Evolutionary conservation across 2,113 vertebrate genomes (phyloP), one percentile per base, ranked within the genome.

Genomic region (Indri indri): DNA sequence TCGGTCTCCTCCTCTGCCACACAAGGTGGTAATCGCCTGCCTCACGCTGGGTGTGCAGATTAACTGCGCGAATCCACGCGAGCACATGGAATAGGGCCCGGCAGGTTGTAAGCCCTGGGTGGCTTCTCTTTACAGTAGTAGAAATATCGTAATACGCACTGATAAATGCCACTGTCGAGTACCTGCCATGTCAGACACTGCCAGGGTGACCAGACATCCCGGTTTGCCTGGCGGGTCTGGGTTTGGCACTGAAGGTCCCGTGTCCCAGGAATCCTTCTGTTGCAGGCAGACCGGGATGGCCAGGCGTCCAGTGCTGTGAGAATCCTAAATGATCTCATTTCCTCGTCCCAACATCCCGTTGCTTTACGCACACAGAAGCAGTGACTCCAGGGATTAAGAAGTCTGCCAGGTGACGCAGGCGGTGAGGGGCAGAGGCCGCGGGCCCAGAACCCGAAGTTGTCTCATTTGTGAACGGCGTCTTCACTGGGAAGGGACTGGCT

Each of bases 401-500:
- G 59, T 34, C 34, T 70, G 40, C 57, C n/a, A 14, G 42, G 25
- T 34, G 25, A 68, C 73, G 20, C 40, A 47, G 57, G 47, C 32
- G 8, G 34, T 34, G 42, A 54, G 27, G 37, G 27, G 14, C 34
- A 27, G 80, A 77, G 68, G 14, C 40, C 54, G 50, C 17, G 13
- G 70, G 34, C 45, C 8, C 32, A 63, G 52, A 34, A 3, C 8
- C 47, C 18, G n/a, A 22, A 27, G 30, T 4, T 17, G 20, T 12
- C 32, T 40, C 27, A n/a, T 47, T 17, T 6, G 7, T 5, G 1
- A 17, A 8, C 6, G 3, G 22, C 0, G 0, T 65, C 65, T 52
- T 73, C 5, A 1, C 12, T 14, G 42, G 32, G 83, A 50, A 68
- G 73, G 7, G 61, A 11, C 52, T 57, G 14, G n/a, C 30, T 50